These are phyloP conservation scores for Poecilobothrus nobilitatus DNA, from an alignment of 2,888 invertebrate genomes.

Conservation along the genomic window DNA sequence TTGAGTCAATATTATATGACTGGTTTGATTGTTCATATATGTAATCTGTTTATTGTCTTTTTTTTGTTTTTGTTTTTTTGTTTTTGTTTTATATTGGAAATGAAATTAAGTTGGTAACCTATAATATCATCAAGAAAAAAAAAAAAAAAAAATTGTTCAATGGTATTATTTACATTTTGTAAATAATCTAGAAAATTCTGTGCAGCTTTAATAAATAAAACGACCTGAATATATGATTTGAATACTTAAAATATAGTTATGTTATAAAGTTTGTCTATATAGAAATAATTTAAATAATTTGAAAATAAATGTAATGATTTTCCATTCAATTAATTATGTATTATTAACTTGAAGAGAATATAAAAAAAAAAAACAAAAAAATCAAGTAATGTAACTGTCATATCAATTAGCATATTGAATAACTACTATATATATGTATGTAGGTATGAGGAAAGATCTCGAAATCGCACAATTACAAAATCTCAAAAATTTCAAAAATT, in stretches of 20 bases:
- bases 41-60: background rate
- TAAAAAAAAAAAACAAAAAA: no score
- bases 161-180: background rate
- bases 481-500: no score
- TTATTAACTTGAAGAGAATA: no score
- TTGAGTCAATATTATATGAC: background rate
- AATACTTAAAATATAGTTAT: background rate
- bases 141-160: background rate
- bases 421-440: no score
- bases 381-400: no score
- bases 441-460: no score
- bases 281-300: no score
- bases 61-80: background rate
- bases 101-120: background rate
- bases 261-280: no score
- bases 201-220: constrained; percentile 1
- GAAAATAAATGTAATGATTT: no score
- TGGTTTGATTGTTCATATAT: constrained; percentile 2
- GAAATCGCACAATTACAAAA: no score
- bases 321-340: no score
- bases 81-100: background rate
- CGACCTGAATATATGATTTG: background rate
- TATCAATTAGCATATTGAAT: no score
- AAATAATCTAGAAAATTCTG: background rate
- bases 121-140: background rate